Conservation (phyloP, 2,113 vertebrate genomes). For the Turnix velox region DNA sequence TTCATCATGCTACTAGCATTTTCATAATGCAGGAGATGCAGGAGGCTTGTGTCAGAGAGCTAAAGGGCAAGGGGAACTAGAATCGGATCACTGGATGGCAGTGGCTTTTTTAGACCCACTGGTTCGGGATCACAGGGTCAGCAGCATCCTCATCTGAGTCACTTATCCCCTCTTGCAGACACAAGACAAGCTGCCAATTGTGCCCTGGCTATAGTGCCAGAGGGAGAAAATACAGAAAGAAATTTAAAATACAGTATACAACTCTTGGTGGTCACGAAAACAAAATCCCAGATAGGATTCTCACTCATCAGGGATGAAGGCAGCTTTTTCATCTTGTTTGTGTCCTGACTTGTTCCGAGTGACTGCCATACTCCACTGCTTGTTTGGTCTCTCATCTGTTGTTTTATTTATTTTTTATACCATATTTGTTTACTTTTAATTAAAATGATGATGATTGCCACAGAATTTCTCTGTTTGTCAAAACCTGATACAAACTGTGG, state of each 20-base stretch:
- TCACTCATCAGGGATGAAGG: not conserved
- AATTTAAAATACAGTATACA: not conserved
- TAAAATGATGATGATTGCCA: not conserved
- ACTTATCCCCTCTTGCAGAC: not conserved
- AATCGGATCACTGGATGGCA: not conserved
- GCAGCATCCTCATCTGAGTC: not conserved
- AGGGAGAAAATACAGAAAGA: not conserved
- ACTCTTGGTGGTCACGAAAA: not conserved
- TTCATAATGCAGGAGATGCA: not conserved
- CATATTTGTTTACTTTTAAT: not conserved
- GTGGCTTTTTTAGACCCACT: not conserved
- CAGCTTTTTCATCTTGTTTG: not conserved
- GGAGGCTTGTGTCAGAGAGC: fast-evolving
- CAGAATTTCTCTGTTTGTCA: not conserved
- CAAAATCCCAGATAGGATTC: not conserved
- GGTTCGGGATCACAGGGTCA: not conserved
- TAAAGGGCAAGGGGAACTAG: not conserved
- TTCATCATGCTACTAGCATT: not conserved
- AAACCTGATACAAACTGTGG: not conserved
- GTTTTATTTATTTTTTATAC: not conserved
- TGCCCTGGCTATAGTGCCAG: not conserved
- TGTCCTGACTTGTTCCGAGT: not conserved
- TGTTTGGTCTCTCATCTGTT: not conserved
- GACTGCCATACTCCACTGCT: not conserved
- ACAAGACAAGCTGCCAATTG: not conserved